Conservation (phyloP, 1,140 invertebrate species). For the Cherax quadricarinatus region DNA sequence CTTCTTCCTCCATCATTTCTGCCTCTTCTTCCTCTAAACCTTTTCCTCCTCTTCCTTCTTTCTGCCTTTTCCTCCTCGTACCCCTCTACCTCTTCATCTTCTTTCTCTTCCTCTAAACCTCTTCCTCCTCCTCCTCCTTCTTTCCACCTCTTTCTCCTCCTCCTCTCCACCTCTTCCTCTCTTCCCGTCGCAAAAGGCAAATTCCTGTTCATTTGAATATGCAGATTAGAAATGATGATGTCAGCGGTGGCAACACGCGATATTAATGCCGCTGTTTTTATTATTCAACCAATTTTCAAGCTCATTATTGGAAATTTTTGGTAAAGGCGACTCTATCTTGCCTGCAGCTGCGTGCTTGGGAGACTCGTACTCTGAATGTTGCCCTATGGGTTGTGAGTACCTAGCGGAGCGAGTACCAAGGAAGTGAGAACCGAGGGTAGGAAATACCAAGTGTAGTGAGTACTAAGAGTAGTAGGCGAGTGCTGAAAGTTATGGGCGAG, state of each 20-base stretch:
- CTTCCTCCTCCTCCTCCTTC: background rate
- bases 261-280: slow-evolving; percentile 45
- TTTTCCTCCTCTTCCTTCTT: background rate
- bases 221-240: slow-evolving; percentile 54
- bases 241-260: slow-evolving; percentile 38
- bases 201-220: slow-evolving; percentile 56
- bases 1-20: background rate
- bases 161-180: background rate
- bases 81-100: no score
- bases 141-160: background rate
- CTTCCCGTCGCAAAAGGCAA: background rate
- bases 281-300: slow-evolving; percentile 33
- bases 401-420: no score
- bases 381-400: no score
- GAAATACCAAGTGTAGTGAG: no score
- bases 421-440: no score
- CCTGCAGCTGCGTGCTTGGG: background rate
- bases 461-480: no score
- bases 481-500: no score
- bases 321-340: background rate
- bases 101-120: no score
- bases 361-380: no score
- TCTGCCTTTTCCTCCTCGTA: background rate
- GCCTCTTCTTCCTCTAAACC: background rate
- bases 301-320: background rate